These are phyloP conservation scores for Corythornis cristatus DNA, from an alignment of 2,113 vertebrate species.

Conservation along the genomic window DNA sequence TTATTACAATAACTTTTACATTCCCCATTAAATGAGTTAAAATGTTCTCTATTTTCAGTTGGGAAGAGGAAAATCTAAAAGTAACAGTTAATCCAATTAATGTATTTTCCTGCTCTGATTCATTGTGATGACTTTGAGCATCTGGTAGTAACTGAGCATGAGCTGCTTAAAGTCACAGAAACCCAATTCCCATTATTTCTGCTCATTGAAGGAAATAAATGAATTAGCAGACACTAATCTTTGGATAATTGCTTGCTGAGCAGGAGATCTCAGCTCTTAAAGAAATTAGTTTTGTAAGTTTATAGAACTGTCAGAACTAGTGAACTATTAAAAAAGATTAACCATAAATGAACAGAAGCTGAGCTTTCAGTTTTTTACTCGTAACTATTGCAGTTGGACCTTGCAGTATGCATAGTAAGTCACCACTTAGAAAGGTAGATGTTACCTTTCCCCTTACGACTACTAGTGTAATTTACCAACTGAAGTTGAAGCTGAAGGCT, in stretches of 20 bases:
- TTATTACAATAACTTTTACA: background rate
- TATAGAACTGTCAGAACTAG: conserved; percentile 67
- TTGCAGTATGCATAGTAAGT: background rate
- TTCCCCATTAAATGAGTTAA: conserved; percentile 10
- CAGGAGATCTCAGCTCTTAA: conserved; percentile 68
- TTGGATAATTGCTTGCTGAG: conserved; percentile 74
- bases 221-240: conserved; percentile 78
- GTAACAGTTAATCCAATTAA: conserved; percentile 76
- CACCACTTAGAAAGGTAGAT: background rate
- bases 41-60: background rate
- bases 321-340: conserved; percentile 58
- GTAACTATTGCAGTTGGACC: background rate
- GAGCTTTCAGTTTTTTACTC: conserved; percentile 9
- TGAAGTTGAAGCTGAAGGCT: background rate
- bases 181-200: conserved; percentile 78
- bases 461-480: background rate
- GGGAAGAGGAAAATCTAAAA: conserved; percentile 47
- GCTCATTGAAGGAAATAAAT: conserved; percentile 77
- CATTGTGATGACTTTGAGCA: conserved; percentile 66
- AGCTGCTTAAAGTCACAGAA: conserved; percentile 57
- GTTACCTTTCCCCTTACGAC: background rate
- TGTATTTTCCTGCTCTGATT: conserved; percentile 69
- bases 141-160: conserved; percentile 70
- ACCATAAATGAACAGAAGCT: conserved; percentile 61
- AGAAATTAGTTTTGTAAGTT: conserved; percentile 67